Conservation (phyloP, 2,888 invertebrate genomes). For the Andrena marginata region DNA sequence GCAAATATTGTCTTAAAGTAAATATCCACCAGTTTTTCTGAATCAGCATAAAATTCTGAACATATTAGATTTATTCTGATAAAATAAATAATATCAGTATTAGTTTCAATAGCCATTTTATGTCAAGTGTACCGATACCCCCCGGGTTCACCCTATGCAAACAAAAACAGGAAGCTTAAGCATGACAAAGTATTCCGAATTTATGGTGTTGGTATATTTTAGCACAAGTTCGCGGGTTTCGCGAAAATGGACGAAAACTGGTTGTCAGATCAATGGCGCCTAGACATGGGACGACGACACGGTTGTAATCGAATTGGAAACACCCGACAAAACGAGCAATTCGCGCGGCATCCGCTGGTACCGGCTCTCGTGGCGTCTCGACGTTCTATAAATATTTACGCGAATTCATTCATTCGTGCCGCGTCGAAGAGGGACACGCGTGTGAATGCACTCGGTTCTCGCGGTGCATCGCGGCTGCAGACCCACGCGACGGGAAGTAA, state of each 20-base stretch:
- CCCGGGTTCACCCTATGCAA: too few species aligned
- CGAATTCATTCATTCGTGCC: constrained; percentile 76
- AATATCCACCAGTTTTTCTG: too few species aligned
- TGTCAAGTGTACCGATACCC: too few species aligned
- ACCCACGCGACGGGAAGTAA: constrained; percentile 75
- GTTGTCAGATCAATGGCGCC: not conserved
- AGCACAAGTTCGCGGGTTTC: not conserved
- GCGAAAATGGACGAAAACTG: constrained; percentile 2
- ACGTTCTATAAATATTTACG: constrained; percentile 80
- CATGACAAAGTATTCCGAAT: too few species aligned
- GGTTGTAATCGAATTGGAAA: constrained; percentile 78
- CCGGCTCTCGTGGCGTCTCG: constrained; percentile 64
- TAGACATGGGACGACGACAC: constrained; percentile 39
- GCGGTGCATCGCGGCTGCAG: constrained; percentile 44
- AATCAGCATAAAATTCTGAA: too few species aligned
- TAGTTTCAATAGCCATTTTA: too few species aligned
- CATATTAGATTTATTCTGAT: too few species aligned
- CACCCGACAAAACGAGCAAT: constrained; percentile 69
- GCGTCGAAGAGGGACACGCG: constrained; percentile 62
- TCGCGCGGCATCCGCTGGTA: constrained; percentile 68
- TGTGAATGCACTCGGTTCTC: constrained; percentile 67
- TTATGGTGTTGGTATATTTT: too few species aligned
- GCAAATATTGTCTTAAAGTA: too few species aligned
- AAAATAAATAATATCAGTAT: too few species aligned
- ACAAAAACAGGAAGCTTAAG: too few species aligned